Evolutionary conservation across 2,888 invertebrate species (phyloP).

Genomic region (Oligia fasciuncula): DNA sequence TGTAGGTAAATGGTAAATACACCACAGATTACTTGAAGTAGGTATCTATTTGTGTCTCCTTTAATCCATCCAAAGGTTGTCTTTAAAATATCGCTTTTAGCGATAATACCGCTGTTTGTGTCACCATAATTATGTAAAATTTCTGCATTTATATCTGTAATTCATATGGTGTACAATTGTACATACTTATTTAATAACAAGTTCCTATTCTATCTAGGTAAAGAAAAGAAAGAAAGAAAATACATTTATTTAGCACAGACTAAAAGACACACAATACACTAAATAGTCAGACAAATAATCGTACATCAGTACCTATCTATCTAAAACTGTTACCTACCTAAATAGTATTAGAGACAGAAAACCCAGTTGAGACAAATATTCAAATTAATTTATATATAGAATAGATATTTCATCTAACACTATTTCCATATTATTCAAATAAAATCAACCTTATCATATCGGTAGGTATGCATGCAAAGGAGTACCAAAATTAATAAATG

Average conservation of each 20-base stretch:
- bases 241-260: too few relatives aligned
- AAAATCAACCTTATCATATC: conserved; percentile 31
- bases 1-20: background rate
- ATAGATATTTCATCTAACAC: conserved; percentile 26
- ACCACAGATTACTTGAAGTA: background rate
- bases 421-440: conserved; percentile 45
- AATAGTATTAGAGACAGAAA: conserved; percentile 20
- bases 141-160: background rate
- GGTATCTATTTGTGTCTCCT: background rate
- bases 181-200: background rate
- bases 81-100: background rate
- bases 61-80: background rate
- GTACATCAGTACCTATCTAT: background rate
- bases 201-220: background rate
- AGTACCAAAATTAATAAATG: conserved; percentile 43
- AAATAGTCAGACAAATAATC: too few relatives aligned
- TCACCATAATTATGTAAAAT: background rate
- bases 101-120: background rate
- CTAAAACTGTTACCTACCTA: background rate
- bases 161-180: too few relatives aligned
- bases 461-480: conserved; percentile 19
- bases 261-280: too few relatives aligned
- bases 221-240: too few relatives aligned
- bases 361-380: conserved; percentile 31
- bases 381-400: conserved; percentile 41